Percentiles rank a stretch among this genome's conserved stretches.
Conservation (phyloP, 1,140 invertebrate species). For the Pissodes strobi region DNA sequence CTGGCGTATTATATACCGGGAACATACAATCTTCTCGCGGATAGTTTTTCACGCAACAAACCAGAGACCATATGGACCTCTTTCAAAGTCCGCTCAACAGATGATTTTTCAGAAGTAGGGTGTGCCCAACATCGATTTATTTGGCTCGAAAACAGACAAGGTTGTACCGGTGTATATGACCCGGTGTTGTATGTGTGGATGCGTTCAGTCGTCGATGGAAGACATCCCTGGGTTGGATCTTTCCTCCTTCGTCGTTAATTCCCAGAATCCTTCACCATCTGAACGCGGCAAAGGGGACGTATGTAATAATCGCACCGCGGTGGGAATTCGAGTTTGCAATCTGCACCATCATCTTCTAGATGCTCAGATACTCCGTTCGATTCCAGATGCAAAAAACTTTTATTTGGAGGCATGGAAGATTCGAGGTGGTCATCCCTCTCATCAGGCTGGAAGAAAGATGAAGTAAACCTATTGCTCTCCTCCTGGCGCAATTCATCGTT, state of each 20-base stretch:
- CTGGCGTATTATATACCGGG: too few species aligned
- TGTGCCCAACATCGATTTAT: conserved; percentile 27
- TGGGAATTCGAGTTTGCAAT: conserved; percentile 44
- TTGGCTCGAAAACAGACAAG: conserved; percentile 1
- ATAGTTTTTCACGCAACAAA: conserved; percentile 5
- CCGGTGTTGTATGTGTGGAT: conserved; percentile 28
- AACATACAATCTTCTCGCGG: conserved; percentile 9
- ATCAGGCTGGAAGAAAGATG: not conserved
- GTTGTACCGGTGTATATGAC: conserved; percentile 25
- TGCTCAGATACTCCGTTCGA: not conserved
- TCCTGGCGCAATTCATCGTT: not conserved
- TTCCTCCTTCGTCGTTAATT: conserved; percentile 41
- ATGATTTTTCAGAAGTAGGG: conserved; percentile 29
- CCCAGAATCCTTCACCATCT: conserved; percentile 41
- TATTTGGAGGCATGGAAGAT: conserved; percentile 27
- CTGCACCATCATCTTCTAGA: conserved; percentile 29
- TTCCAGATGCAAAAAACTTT: not conserved
- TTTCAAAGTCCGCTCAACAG: not conserved
- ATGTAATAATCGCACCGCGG: conserved; percentile 46
- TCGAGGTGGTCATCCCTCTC: conserved; percentile 12
- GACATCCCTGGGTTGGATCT: conserved; percentile 28
- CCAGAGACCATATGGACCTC: conserved; percentile 11
- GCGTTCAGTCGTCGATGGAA: conserved; percentile 40
- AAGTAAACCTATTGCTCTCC: not conserved
- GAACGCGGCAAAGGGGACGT: conserved; percentile 32